Base-by-base conservation (phyloP, 64 coral and sea anemone species). In the Montipora efflorescens region DNA sequence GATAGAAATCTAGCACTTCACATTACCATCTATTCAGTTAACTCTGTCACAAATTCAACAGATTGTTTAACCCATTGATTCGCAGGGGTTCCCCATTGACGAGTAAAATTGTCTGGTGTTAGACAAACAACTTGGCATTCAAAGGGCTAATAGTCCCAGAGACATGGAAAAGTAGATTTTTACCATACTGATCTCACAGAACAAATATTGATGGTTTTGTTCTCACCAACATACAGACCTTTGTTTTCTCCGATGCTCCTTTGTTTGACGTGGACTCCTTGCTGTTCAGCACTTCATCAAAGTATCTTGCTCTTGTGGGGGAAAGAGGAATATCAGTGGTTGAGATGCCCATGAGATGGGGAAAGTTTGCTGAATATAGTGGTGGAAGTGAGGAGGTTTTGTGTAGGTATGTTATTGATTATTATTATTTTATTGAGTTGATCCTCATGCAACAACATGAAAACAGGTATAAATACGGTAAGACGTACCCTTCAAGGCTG, bases 291-390 rank as follows among this genome's bases (percentile, higher is more conserved):
- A 15, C 83, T 19, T 86, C 89, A 18, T 95, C 83, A 20, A 94
- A 83, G 48, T 96, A 99, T 79, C 81, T 99, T 59, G 92, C 90
- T 28, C 77, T 99, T 12, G 61, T 96, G 43, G 98, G 98, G 55
- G 72, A 94, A 87, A 92, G 92, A 64, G 98, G 95, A 23, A 92
- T 96, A 19, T 79, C 77, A 75, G 95, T 95, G 9, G 68, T 99
- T 50, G 98, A 99, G 78, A 67, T 99, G 86, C 98, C 98, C 0
- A 95, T 90, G 19, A 91, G 85, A 69, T 96, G 95, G 95, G 98
- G 98, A 12, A 99, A 90, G 78, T 96, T 92, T 94, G 92, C 95
- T 8, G 95, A 94, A 58, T 99, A 94, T 94, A 91, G 96, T 90
- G 93, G 94, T 90, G 98, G 98, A 58, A 87, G 80, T n/a, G 74